Evolutionary conservation across 2,888 invertebrate genomes (phyloP).

Genomic region (Taphrorychus bicolor): DNA sequence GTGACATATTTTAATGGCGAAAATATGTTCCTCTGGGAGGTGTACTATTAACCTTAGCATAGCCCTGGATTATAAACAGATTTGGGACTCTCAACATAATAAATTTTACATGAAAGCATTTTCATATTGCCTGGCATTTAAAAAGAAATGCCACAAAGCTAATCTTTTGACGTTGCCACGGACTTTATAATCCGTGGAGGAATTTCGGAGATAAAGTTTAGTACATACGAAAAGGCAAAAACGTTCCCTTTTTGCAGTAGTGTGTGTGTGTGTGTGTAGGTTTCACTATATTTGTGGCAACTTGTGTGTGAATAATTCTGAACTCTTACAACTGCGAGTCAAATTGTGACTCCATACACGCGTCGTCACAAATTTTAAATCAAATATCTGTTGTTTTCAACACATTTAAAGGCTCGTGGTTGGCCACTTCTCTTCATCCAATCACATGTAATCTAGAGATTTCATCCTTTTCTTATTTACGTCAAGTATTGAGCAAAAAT

Average conservation of each 20-base stretch:
- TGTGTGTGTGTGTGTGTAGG: no score
- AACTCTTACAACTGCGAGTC: no score
- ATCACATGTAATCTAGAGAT: no score
- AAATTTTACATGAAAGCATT: conserved; percentile 39
- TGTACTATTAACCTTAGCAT: conserved; percentile 37
- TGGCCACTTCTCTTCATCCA: no score
- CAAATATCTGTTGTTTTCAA: no score
- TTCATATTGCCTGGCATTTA: conserved; percentile 39
- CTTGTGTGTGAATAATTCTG: no score
- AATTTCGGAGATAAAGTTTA: conserved; percentile 35
- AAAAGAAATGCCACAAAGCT: conserved; percentile 42
- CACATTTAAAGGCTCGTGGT: no score
- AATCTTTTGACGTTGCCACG: conserved; percentile 35
- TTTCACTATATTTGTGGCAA: no score
- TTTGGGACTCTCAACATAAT: conserved; percentile 36
- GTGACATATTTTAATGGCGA: background rate
- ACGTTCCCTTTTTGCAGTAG: conserved; percentile 7
- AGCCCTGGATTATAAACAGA: conserved; percentile 37
- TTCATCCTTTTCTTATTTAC: no score
- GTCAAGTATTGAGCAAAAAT: no score
- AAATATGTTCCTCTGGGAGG: background rate
- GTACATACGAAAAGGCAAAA: conserved; percentile 25
- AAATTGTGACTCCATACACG: no score
- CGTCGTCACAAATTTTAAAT: no score
- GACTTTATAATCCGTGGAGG: conserved; percentile 36